Conservation (phyloP, 2,113 vertebrate genomes). For the Castor canadensis region DNA sequence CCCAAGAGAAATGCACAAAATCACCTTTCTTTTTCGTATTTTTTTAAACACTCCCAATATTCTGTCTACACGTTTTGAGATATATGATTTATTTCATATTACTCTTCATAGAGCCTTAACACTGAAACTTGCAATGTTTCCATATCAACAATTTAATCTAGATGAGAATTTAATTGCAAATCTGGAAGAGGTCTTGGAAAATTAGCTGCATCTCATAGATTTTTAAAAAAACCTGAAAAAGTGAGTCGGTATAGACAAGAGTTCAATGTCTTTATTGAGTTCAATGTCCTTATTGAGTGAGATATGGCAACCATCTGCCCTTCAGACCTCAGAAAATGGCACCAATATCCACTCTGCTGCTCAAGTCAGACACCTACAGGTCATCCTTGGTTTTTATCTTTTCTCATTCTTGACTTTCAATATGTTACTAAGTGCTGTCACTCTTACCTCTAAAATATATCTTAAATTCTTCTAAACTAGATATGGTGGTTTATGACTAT, state of each 20-base stretch:
- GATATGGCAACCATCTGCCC: background rate
- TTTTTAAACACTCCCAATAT: background rate
- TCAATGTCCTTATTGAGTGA: background rate
- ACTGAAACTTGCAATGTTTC: background rate
- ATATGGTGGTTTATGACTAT: too few species aligned
- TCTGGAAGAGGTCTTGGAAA: background rate
- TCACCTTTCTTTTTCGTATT: background rate
- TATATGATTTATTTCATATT: background rate
- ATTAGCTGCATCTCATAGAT: background rate
- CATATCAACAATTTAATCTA: background rate
- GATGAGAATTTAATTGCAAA: background rate
- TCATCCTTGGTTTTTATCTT: background rate
- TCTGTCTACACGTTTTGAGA: background rate
- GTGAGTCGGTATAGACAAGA: background rate
- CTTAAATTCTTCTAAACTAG: background rate
- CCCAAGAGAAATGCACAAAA: background rate
- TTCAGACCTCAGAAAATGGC: background rate
- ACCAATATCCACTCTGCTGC: background rate
- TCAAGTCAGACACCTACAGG: background rate
- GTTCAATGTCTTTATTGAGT: background rate
- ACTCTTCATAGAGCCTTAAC: background rate
- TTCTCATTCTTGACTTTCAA: background rate
- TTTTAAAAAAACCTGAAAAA: background rate
- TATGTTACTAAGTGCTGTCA: background rate
- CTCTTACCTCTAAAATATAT: background rate